Base-by-base conservation (phyloP, 2,113 vertebrate genomes). In the Melanocharis versteri region DNA sequence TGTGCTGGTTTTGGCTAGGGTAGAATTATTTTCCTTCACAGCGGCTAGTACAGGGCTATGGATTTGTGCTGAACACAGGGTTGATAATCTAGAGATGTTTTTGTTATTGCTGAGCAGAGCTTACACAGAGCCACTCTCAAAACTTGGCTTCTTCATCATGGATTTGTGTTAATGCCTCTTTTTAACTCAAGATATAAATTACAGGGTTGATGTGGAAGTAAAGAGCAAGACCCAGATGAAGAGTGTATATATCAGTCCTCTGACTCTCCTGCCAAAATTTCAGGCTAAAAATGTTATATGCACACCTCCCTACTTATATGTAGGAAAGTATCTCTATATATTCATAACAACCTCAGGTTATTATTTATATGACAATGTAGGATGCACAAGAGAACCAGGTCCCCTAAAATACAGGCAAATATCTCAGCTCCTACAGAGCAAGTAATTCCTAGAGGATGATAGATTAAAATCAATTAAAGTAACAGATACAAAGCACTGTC, bases 281-380 rank as follows among this genome's bases (percentile, higher is more conserved):
- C 51, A 94, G 85, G 83, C 68, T 93, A 94, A 78, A 93, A 95
- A 33, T 66, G 30, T 83, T 73, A 66, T 31, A 66, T 0, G 0
- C 15, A 57, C 56, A 50, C 31, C 3, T 42, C 62, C 51, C 21
- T 44, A 40, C 54, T 89, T 83, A 68, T 16, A 73, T n/a, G 40
- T 73, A 83, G 56, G 60, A 62, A 69, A 53, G 73, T 24, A 80
- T 69, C 77, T 50, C 57, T 92, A 69, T 91, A 73, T 90, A 95
- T 90, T 86, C 71, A 47, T 69, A 90, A 87, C 71, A 86, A 85
- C 51, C 65, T 78, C 56, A 60, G 44, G 72, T 95, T 94, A 93
- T 92, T 97, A 92, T 92, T 95, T 92, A 87, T 87, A 82, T 6
- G 14, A 71, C 79, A 92, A 90, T 44, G 35, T 61, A 89, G 72